A percentile compares a stretch with the other conserved stretches of the same genome.
Evolutionary conservation across 2,113 vertebrate genomes (phyloP).

Genomic region (Mormyrus lacerda): DNA sequence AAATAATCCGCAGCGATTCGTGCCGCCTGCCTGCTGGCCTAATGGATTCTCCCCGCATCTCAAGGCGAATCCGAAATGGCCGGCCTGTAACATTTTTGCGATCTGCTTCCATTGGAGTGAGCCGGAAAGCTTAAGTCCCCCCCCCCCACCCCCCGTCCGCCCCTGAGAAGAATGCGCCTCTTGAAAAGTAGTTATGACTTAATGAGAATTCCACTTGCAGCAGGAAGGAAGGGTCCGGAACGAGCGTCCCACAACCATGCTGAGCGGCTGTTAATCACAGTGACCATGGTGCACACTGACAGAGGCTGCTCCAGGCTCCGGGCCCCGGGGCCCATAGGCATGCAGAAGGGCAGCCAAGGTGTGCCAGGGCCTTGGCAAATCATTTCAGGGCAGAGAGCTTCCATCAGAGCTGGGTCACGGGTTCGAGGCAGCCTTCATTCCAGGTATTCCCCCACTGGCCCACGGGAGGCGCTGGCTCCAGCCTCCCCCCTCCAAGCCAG

Average conservation of each 20-base stretch:
- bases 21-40: not conserved
- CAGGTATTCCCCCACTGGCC: not conserved
- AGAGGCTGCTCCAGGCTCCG: conserved; percentile 31
- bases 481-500: not conserved
- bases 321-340: not conserved
- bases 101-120: conserved; percentile 30
- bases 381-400: not conserved
- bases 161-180: conserved; percentile 69
- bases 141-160: conserved; percentile 49
- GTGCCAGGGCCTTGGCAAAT: conserved; percentile 36
- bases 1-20: not conserved
- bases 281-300: conserved; percentile 48
- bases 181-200: conserved; percentile 95
- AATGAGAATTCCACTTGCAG: conserved; percentile 91
- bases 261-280: conserved; percentile 81
- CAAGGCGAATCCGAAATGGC: not conserved
- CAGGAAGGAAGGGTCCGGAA: conserved; percentile 97
- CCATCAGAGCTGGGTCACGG: not conserved
- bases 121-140: conserved; percentile 39
- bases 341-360: not conserved
- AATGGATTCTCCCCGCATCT: conserved; percentile 22
- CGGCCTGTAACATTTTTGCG: conserved; percentile 20
- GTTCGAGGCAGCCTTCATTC: not conserved
- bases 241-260: conserved; percentile 73
- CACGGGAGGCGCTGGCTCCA: not conserved